Conservation (phyloP, 2,888 invertebrate genomes). For the Stenodema calcarata region DNA sequence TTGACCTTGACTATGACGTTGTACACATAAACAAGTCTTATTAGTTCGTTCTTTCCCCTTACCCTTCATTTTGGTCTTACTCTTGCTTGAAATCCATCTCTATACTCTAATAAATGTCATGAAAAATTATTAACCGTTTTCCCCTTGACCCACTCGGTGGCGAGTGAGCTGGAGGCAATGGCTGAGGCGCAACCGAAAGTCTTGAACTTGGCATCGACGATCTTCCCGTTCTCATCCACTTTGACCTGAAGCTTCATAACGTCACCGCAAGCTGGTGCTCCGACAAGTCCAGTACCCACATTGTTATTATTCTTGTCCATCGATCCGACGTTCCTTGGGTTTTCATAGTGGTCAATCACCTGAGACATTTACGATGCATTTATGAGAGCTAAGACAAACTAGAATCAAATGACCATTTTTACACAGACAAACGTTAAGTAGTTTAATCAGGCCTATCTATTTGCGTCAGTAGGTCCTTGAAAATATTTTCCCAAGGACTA, state of each 20-base stretch:
- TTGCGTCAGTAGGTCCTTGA: no score
- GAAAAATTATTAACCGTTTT: conserved; percentile 70
- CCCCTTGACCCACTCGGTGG: conserved; percentile 96
- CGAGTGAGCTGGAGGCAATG: conserved; percentile 95
- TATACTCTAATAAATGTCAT: conserved; percentile 53
- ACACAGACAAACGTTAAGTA: no score
- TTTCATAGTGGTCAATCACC: conserved; percentile 99
- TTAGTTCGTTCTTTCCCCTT: no score
- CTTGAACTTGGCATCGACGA: conserved; percentile 98
- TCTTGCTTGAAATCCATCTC: no score
- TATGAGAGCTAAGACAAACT: no score
- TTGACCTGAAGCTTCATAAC: conserved; percentile 99
- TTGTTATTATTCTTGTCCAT: conserved; percentile 90
- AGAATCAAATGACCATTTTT: no score
- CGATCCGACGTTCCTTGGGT: conserved; percentile 97
- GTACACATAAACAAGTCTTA: no score
- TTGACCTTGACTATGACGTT: no score
- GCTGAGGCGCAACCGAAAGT: conserved; percentile 99
- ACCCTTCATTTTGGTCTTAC: no score
- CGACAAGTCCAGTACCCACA: conserved; percentile 97
- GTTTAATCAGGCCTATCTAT: no score
- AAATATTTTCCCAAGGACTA: no score
- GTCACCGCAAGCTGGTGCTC: conserved; percentile 99
- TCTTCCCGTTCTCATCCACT: conserved; percentile 94
- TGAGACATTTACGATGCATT: conserved; percentile 60